Conservation (phyloP, 2,888 invertebrate species). For the Emmelina monodactyla region DNA sequence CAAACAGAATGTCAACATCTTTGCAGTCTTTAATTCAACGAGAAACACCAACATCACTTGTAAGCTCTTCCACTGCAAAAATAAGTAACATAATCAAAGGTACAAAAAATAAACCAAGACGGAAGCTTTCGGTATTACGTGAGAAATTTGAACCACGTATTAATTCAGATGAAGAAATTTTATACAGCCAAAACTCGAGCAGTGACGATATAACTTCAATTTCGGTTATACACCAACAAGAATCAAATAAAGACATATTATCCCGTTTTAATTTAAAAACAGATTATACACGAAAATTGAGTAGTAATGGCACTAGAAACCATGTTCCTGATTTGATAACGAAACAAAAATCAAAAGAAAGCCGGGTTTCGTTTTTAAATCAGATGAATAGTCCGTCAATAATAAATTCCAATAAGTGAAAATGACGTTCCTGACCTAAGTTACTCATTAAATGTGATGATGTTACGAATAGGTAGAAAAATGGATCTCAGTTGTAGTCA, state of each 20-base stretch:
- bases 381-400: constrained; percentile 67
- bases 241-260: too few species aligned
- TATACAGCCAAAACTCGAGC: too few species aligned
- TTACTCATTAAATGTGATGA: too few species aligned
- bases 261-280: too few species aligned
- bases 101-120: constrained; percentile 47
- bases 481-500: too few species aligned
- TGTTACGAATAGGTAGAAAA: too few species aligned
- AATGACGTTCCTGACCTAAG: neutral
- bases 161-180: constrained; percentile 53
- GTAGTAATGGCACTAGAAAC: constrained; percentile 7
- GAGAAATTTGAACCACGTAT: constrained; percentile 65
- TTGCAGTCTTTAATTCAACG: constrained; percentile 54
- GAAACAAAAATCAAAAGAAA: constrained; percentile 54
- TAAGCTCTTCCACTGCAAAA: constrained; percentile 30
- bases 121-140: constrained; percentile 66
- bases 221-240: too few species aligned
- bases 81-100: constrained; percentile 44
- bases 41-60: constrained; percentile 28
- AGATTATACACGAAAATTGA: constrained; percentile 3
- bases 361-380: constrained; percentile 62
- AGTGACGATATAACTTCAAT: too few species aligned
- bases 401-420: constrained; percentile 21
- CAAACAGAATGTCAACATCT: constrained; percentile 45
- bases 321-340: constrained; percentile 18